Percentiles rank a stretch among this genome's conserved stretches.
These are phyloP conservation scores for Falcaria lacertinaria DNA, from an alignment of 2,888 invertebrate species.

Conservation along the genomic window DNA sequence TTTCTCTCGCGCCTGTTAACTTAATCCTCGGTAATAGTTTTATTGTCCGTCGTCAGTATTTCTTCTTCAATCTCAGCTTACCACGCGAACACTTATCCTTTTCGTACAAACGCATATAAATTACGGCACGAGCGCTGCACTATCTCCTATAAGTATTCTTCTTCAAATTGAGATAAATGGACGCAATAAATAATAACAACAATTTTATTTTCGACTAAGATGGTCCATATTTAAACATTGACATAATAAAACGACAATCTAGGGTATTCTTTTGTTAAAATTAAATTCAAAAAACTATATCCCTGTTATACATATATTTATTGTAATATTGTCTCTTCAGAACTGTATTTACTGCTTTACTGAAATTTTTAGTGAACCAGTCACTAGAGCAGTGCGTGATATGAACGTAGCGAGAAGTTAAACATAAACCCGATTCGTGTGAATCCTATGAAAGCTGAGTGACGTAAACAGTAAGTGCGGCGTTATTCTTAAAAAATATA, in stretches of 20 bases:
- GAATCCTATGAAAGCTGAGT: neutral
- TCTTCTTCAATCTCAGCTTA: neutral
- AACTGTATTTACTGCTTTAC: too few relatives aligned
- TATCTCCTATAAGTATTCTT: neutral
- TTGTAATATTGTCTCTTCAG: too few relatives aligned
- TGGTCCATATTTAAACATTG: too few relatives aligned
- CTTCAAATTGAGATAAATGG: too few relatives aligned
- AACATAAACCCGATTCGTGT: neutral
- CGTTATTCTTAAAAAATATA: constrained; percentile 5
- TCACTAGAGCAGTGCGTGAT: neutral
- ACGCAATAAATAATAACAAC: too few relatives aligned
- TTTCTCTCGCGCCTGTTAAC: too few relatives aligned
- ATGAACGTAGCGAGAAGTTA: neutral
- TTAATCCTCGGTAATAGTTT: neutral
- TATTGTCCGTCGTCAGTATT: neutral
- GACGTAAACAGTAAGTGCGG: neutral
- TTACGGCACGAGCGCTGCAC: neutral
- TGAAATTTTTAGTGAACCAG: neutral
- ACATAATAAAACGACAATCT: too few relatives aligned
- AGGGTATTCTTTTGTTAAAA: too few relatives aligned
- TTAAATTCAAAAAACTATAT: too few relatives aligned
- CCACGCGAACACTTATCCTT: neutral
- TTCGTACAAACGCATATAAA: neutral
- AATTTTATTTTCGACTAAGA: too few relatives aligned
- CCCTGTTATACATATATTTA: too few relatives aligned